A percentile compares a stretch with the other conserved stretches of the same genome.
These are phyloP conservation scores for Enteromius paludinosus DNA, from an alignment of 2,797 vertebrate species.

Conservation along the genomic window DNA sequence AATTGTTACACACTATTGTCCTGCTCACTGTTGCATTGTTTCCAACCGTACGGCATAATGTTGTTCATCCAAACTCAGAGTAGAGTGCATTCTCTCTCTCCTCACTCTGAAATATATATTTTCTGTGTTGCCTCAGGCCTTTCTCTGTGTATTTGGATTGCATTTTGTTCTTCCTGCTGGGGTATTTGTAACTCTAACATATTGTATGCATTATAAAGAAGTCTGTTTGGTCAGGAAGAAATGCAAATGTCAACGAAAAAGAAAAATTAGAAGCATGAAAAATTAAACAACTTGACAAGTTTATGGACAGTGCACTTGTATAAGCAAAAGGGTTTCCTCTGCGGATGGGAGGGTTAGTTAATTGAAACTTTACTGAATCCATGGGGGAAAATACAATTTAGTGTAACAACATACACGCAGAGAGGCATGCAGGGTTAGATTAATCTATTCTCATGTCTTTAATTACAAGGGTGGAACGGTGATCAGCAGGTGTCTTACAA, in stretches of 20 bases:
- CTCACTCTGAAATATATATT: not conserved
- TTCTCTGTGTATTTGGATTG: constrained; percentile 34
- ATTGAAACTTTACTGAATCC: constrained; percentile 26
- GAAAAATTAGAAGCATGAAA: not conserved
- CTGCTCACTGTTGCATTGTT: not conserved
- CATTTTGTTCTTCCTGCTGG: constrained; percentile 19
- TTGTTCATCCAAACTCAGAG: not conserved
- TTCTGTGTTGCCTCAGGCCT: constrained; percentile 16
- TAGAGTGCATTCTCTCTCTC: not conserved
- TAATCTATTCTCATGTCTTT: constrained; percentile 41
- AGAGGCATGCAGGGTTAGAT: constrained; percentile 30
- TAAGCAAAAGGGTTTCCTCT: constrained; percentile 4
- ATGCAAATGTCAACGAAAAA: not conserved
- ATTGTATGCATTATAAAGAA: constrained; percentile 25
- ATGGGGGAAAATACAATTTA: constrained; percentile 21
- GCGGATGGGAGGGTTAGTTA: not conserved
- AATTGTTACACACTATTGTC: not conserved
- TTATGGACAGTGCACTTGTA: not conserved
- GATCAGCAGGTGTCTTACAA: constrained; percentile 32
- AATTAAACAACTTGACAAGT: constrained; percentile 29
- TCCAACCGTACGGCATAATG: not conserved
- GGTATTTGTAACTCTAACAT: constrained; percentile 17
- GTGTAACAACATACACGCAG: constrained; percentile 36
- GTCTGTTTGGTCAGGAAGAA: not conserved
- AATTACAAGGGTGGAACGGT: constrained; percentile 41